Evolutionary conservation across 2,113 vertebrate species (phyloP).

Genomic region (Chrysochloris asiatica): DNA sequence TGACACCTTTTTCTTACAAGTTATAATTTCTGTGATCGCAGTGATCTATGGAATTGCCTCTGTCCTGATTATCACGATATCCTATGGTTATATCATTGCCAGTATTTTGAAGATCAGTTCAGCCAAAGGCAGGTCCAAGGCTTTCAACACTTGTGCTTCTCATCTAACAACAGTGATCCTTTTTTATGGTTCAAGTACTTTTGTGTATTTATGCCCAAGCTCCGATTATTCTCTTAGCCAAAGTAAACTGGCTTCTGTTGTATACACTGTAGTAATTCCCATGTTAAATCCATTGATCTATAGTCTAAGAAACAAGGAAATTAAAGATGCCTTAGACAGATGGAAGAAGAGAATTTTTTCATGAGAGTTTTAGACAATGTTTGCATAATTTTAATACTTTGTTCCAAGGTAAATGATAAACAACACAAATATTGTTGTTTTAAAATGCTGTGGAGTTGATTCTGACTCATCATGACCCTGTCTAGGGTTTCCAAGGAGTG

Average conservation of each 20-base stretch:
- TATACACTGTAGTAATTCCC: slow-evolving; percentile 38
- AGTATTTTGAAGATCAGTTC: background rate
- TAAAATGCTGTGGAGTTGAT: no score
- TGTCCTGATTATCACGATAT: background rate
- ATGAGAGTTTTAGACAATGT: background rate
- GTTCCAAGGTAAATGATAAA: no score
- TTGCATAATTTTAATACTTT: no score
- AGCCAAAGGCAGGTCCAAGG: background rate
- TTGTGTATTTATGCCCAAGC: background rate
- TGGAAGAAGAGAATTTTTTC: background rate
- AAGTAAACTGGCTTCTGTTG: background rate
- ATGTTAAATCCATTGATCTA: background rate
- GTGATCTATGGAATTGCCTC: background rate
- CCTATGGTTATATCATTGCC: background rate
- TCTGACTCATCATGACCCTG: no score
- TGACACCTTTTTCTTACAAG: background rate
- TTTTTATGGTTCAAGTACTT: no score
- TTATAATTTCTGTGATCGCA: fast-evolving
- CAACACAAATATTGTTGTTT: no score
- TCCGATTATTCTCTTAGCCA: background rate
- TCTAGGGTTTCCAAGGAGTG: no score
- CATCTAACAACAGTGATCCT: no score
- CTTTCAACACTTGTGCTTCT: slow-evolving; percentile 34
- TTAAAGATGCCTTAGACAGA: background rate
- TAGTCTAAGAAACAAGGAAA: background rate